phyloP scores from a whole-genome alignment of 2,888 invertebrate species.

The Ophion costatus region DNA sequence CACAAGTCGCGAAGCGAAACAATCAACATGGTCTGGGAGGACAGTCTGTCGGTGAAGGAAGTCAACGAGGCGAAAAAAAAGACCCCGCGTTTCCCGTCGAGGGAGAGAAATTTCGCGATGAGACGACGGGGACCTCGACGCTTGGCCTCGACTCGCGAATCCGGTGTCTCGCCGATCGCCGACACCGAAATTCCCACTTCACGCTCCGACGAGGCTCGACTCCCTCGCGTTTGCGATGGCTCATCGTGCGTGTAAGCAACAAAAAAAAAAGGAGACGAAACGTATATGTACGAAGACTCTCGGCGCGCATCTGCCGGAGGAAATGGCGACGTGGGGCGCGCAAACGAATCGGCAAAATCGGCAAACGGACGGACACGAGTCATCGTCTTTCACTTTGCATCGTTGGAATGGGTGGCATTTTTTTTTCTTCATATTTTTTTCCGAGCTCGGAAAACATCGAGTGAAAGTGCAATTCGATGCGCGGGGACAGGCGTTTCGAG shows the following conservation, averaged over 20 bases:
- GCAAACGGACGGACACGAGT: background rate
- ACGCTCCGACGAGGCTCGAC: slow-evolving; percentile 53
- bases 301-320: background rate
- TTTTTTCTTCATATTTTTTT: background rate
- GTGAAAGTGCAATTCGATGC: background rate
- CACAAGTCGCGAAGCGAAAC: background rate
- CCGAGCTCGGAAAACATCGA: background rate
- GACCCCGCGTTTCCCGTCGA: slow-evolving; percentile 88
- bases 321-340: slow-evolving; percentile 10
- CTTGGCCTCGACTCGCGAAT: slow-evolving; percentile 68
- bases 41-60: slow-evolving; percentile 78
- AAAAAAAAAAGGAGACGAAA: slow-evolving; percentile 2
- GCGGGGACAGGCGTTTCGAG: background rate
- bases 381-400: too few species aligned
- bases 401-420: background rate
- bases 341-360: background rate
- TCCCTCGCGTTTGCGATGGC: slow-evolving; percentile 48
- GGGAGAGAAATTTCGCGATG: slow-evolving; percentile 89
- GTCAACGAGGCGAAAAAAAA: slow-evolving; percentile 84
- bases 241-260: slow-evolving; percentile 65
- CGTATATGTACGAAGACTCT: background rate
- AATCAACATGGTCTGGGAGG: slow-evolving; percentile 78
- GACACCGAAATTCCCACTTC: slow-evolving; percentile 57
- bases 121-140: slow-evolving; percentile 84
- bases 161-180: slow-evolving; percentile 68